Conservation (phyloP, 1,140 invertebrate genomes). For the Drosophila ananassae region DNA sequence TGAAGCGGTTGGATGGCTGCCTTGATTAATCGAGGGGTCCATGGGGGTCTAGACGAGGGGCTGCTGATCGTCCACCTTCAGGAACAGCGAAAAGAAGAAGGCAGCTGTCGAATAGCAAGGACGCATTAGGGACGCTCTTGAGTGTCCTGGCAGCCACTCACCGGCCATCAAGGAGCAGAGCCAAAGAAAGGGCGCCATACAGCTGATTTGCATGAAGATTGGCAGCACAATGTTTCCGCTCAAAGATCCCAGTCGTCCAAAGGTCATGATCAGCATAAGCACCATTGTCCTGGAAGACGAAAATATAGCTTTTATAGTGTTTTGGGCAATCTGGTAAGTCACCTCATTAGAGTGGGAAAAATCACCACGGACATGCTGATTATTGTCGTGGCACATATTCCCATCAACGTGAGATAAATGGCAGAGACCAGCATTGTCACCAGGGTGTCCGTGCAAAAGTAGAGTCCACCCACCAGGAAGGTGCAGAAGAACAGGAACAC, state of each 20-base stretch:
- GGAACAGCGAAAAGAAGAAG: conserved; percentile 59
- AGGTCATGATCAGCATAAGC: conserved; percentile 69
- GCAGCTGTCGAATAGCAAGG: conserved; percentile 34
- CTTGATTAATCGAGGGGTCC: conserved; percentile 43
- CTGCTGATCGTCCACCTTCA: conserved; percentile 55
- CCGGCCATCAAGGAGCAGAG: conserved; percentile 52
- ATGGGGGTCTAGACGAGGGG: conserved; percentile 31
- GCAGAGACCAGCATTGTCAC: conserved; percentile 37
- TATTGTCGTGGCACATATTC: conserved; percentile 85
- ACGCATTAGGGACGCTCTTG: background rate
- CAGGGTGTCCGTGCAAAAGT: conserved; percentile 35
- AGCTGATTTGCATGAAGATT: conserved; percentile 53
- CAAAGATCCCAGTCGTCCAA: conserved; percentile 61
- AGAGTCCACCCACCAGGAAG: conserved; percentile 55
- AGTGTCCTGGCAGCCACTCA: conserved; percentile 19
- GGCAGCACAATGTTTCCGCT: conserved; percentile 59
- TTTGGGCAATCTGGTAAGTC: conserved; percentile 5
- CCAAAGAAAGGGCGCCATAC: conserved; percentile 61
- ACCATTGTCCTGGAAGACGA: conserved; percentile 60
- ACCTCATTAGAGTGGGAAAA: conserved; percentile 86
- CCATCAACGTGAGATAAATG: conserved; percentile 84
- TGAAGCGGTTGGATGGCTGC: conserved; percentile 10
- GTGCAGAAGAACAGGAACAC: conserved; percentile 53
- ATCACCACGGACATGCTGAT: conserved; percentile 86
- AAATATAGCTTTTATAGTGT: background rate